These are phyloP conservation scores for Aplochiton taeniatus DNA, from an alignment of 2,797 vertebrate genomes.

Conservation along the genomic window DNA sequence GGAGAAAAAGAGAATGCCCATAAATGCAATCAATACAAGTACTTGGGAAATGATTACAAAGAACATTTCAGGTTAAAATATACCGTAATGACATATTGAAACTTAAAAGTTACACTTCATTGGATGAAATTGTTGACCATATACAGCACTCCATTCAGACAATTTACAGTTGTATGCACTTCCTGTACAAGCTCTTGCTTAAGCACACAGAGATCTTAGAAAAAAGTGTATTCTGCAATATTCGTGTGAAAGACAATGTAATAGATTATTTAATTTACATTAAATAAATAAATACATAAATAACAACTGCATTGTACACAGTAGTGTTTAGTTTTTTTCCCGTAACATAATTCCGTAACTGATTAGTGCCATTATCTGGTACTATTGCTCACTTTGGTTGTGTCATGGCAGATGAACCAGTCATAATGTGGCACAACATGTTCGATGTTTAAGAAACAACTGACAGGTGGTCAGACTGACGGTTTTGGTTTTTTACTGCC, in stretches of 20 bases:
- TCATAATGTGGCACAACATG: slow-evolving; percentile 40
- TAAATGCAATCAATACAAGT: slow-evolving; percentile 22
- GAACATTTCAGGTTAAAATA: slow-evolving; percentile 11
- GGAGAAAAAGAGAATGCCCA: slow-evolving; percentile 22
- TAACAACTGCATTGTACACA: slow-evolving; percentile 29
- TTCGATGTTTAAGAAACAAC: slow-evolving; percentile 4
- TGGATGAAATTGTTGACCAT: neutral
- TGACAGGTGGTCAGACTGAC: slow-evolving; percentile 41
- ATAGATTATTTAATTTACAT: slow-evolving; percentile 44
- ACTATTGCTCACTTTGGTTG: slow-evolving; percentile 36
- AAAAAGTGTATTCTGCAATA: slow-evolving; percentile 27
- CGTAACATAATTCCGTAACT: neutral
- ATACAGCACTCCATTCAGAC: slow-evolving; percentile 18
- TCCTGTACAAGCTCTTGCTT: neutral
- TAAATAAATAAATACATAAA: slow-evolving; percentile 64
- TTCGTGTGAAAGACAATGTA: slow-evolving; percentile 24
- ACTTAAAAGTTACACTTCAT: slow-evolving; percentile 22
- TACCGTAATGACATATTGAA: slow-evolving; percentile 34
- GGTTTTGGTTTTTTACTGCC: slow-evolving; percentile 18
- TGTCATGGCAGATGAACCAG: slow-evolving; percentile 30
- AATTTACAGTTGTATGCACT: slow-evolving; percentile 32
- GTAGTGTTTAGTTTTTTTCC: slow-evolving; percentile 32
- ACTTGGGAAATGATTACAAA: neutral
- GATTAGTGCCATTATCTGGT: neutral
- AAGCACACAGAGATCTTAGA: slow-evolving; percentile 3